A percentile compares a stretch with the other conserved stretches of the same genome.
phyloP scores from a whole-genome alignment of 2,888 invertebrate species.

The Callimorpha dominula region DNA sequence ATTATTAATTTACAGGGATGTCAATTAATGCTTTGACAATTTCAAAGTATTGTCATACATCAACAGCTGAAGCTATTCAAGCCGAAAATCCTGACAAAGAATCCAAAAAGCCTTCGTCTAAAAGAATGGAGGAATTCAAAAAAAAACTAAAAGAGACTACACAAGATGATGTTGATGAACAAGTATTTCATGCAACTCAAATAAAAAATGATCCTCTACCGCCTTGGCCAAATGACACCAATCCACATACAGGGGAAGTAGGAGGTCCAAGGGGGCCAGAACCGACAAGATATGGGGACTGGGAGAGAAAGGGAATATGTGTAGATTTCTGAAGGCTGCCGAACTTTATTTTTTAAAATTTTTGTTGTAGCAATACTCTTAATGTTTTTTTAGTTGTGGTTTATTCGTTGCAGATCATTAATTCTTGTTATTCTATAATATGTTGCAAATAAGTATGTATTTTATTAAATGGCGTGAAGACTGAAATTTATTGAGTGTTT shows the following conservation, averaged over 20 bases:
- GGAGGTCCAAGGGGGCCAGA: conserved; percentile 99
- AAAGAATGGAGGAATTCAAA: conserved; percentile 89
- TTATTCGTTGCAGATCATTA: background rate
- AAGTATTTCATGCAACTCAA: conserved; percentile 83
- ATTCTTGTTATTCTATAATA: background rate
- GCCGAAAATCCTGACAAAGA: conserved; percentile 28
- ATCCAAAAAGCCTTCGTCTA: conserved; percentile 66
- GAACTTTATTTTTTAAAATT: background rate
- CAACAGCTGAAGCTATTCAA: conserved; percentile 47
- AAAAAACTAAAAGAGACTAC: conserved; percentile 91
- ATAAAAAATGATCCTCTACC: conserved; percentile 94
- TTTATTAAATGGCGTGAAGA: background rate
- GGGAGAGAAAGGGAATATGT: conserved; percentile 99
- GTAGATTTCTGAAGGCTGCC: conserved; percentile 92
- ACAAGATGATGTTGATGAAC: conserved; percentile 92
- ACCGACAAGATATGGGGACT: conserved; percentile 99
- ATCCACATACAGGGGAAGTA: conserved; percentile 97
- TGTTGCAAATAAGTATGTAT: background rate
- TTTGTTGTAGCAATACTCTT: background rate
- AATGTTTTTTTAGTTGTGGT: background rate
- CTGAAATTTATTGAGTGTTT: background rate
- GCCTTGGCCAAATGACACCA: conserved; percentile 94
- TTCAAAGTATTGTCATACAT: conserved; percentile 58
- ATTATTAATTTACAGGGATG: conserved; percentile 30
- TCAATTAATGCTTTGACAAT: conserved; percentile 17